Conservation (phyloP, 2,113 vertebrate genomes). For the Anhinga anhinga region DNA sequence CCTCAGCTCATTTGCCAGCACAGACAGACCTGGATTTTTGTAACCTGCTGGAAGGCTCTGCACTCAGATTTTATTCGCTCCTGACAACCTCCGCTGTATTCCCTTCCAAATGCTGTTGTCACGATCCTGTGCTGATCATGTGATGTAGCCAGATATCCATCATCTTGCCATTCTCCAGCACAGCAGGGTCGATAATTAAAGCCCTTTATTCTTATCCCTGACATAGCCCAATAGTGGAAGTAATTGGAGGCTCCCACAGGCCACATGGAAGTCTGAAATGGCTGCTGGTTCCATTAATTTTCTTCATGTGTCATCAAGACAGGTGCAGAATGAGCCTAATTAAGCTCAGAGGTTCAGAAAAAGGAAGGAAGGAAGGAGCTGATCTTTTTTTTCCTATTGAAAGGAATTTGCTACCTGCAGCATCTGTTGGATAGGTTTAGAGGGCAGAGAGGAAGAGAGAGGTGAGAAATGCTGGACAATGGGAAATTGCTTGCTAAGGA, state of each 20-base stretch:
- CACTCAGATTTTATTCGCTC: not conserved
- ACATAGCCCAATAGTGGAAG: not conserved
- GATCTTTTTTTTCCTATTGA: not conserved
- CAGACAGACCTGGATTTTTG: not conserved
- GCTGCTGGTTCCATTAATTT: constrained; percentile 20
- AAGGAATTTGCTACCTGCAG: not conserved
- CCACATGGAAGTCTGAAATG: not conserved
- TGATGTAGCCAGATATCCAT: not conserved
- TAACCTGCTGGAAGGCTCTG: not conserved
- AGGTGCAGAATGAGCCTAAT: constrained; percentile 46
- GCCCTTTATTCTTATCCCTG: not conserved
- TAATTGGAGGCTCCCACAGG: not conserved
- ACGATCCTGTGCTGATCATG: not conserved
- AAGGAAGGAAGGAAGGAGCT: not conserved
- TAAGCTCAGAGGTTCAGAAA: not conserved
- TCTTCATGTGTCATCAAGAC: not conserved
- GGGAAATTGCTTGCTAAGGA: not conserved
- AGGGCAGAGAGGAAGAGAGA: not conserved
- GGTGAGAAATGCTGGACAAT: not conserved
- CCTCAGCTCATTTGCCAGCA: not conserved
- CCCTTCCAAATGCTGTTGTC: not conserved
- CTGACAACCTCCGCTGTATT: not conserved
- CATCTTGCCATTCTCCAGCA: not conserved
- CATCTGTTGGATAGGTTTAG: not conserved
- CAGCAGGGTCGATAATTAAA: constrained; percentile 53